phyloP scores from a whole-genome alignment of 2,888 invertebrate genomes.

The Ctenicera cuprea region DNA sequence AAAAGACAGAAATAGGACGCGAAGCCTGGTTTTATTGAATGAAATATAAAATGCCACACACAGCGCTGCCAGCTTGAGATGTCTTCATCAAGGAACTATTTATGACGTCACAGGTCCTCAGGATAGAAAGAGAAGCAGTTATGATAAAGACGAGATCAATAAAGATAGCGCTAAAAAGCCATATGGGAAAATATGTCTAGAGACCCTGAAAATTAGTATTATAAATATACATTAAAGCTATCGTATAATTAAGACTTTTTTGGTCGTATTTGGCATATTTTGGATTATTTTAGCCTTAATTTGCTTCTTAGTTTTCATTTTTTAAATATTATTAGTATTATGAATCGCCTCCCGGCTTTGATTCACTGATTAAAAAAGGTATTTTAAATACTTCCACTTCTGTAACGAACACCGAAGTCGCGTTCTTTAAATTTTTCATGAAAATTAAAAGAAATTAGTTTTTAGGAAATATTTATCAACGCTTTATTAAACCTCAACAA shows the following conservation, averaged over 20 bases:
- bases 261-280: constrained; percentile 32
- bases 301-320: constrained; percentile 7
- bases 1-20: constrained; percentile 52
- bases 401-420: not conserved
- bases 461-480: not conserved
- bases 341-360: constrained; percentile 7
- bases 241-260: constrained; percentile 56
- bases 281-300: constrained; percentile 22
- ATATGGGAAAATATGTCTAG: constrained; percentile 55
- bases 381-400: not conserved
- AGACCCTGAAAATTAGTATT: constrained; percentile 58
- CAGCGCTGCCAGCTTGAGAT: constrained; percentile 71
- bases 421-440: not conserved
- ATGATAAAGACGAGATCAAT: constrained; percentile 10
- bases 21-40: constrained; percentile 62
- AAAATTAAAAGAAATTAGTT: not conserved
- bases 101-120: constrained; percentile 68
- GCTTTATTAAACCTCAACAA: not conserved
- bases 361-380: not conserved
- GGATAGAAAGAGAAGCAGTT: constrained; percentile 52
- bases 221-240: constrained; percentile 58
- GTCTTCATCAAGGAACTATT: constrained; percentile 73
- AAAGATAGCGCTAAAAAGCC: constrained; percentile 42
- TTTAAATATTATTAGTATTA: constrained; percentile 28
- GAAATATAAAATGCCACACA: constrained; percentile 71